Base-by-base conservation (phyloP, 2,113 vertebrate genomes). In the Probosciger aterrimus region DNA sequence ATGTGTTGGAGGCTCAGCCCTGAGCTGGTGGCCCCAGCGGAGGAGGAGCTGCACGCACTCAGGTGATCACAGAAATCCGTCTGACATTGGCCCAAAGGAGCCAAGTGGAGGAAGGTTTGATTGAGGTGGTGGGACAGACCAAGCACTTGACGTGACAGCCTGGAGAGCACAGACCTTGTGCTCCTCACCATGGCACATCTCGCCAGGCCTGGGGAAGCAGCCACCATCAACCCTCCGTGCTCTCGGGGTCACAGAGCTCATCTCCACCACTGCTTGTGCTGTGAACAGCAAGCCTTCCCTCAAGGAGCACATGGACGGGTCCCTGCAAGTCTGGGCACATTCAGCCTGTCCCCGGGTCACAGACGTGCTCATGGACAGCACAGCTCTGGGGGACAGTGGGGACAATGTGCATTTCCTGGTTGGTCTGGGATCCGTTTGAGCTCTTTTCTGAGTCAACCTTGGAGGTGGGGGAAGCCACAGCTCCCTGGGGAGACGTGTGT, bases 401-500 rank as follows among this genome's bases (percentile, higher is more conserved):
- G 30, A 53, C 59, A 30, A 55, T 59, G 24, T 1, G 1, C 4
- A 4, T 9, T 27, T 41, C n/a, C 35, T 23, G 6, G 31, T 59
- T 37, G n/a, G 33, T 59, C 46, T 57, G 60, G 59, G n/a, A 59
- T 28, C 49, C 39, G 2, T 1, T 20, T 67, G 24, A 75, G 84
- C 76, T 77, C 24, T 35, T 63, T 52, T 43, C 71, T 37, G n/a
- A n/a, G 46, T 7, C 13, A 0, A 0, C 16, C 16, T 0, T 11
- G 59, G 77, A 43, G 62, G 0, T 12, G 35, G 25, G 31, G 55
- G 47, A 47, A 81, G 65, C 30, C 6, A 4, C 63, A 4, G 7
- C 28, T 71, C 37, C 20, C 3, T 1, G n/a, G 46, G 39, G 8
- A 47, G 18, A 31, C n/a, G 3, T 0, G 0, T 1, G 13, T 35